Percentiles rank a stretch among this genome's conserved stretches.
phyloP scores from a whole-genome alignment of 2,888 invertebrate species.

The Nemotelus nigrinus region DNA sequence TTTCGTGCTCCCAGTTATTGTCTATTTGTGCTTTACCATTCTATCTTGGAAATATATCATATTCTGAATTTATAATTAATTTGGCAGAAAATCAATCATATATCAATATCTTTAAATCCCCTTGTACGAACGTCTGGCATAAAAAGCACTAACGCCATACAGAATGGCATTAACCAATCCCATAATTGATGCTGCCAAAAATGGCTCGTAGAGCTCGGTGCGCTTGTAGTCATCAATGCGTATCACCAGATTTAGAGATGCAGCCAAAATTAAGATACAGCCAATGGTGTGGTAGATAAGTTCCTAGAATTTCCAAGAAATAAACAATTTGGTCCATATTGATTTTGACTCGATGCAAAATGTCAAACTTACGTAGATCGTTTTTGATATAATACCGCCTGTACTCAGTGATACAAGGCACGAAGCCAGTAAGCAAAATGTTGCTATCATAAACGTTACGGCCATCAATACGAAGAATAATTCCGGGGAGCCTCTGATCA shows the following conservation, averaged over 20 bases:
- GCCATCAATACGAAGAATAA: constrained; percentile 79
- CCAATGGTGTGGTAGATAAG: constrained; percentile 82
- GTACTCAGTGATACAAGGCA: constrained; percentile 83
- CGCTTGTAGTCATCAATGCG: constrained; percentile 70
- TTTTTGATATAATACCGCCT: constrained; percentile 85
- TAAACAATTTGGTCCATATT: background rate
- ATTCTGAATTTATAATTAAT: background rate
- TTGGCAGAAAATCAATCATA: background rate
- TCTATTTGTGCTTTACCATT: too few relatives aligned
- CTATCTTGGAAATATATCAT: too few relatives aligned
- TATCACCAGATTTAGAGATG: constrained; percentile 75
- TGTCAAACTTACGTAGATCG: constrained; percentile 61
- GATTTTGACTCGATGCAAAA: background rate
- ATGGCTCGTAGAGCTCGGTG: constrained; percentile 70
- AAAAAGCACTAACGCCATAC: constrained; percentile 80
- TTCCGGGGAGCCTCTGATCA: constrained; percentile 63
- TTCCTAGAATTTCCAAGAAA: constrained; percentile 72
- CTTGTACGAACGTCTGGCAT: constrained; percentile 80
- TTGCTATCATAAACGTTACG: constrained; percentile 82
- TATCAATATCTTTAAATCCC: constrained; percentile 68
- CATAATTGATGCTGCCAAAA: constrained; percentile 77
- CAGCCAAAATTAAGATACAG: constrained; percentile 76
- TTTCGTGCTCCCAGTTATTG: too few relatives aligned
- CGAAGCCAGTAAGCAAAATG: constrained; percentile 77
- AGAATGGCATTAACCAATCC: constrained; percentile 77